phyloP scores from a whole-genome alignment of 2,888 invertebrate genomes.

The Arctia plantaginis region DNA sequence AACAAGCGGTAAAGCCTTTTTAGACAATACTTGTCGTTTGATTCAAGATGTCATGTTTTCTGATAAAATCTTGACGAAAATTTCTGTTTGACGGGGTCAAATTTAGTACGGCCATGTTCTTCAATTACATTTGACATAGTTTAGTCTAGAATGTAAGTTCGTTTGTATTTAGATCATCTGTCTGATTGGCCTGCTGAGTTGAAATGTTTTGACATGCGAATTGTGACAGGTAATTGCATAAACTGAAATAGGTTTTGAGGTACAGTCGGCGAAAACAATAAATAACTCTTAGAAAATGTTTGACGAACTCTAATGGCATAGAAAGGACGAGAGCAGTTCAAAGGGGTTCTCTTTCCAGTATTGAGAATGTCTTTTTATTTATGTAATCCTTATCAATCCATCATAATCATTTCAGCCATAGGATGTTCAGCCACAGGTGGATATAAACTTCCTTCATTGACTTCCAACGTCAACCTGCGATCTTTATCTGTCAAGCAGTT shows the following conservation, averaged over 20 bases:
- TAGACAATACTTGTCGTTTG: slow-evolving; percentile 83
- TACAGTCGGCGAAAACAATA: slow-evolving; percentile 1
- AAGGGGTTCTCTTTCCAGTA: neutral
- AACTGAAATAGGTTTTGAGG: slow-evolving; percentile 17
- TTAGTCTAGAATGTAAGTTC: slow-evolving; percentile 58
- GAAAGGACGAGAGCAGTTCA: neutral
- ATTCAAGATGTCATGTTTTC: slow-evolving; percentile 81
- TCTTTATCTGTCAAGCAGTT: no score
- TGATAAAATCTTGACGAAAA: slow-evolving; percentile 82
- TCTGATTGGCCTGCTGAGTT: slow-evolving; percentile 64
- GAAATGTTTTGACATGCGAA: slow-evolving; percentile 62
- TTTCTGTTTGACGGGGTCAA: slow-evolving; percentile 82
- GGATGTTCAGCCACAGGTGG: neutral
- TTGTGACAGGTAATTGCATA: slow-evolving; percentile 46
- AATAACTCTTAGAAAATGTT: neutral
- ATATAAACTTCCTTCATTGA: neutral
- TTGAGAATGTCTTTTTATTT: neutral
- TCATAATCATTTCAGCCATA: neutral
- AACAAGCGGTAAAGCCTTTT: slow-evolving; percentile 68
- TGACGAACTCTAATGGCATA: neutral
- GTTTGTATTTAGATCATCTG: slow-evolving; percentile 70
- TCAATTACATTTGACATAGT: slow-evolving; percentile 82
- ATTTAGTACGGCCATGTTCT: slow-evolving; percentile 71
- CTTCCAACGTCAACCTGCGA: neutral
- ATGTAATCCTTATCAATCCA: neutral